phyloP scores from a whole-genome alignment of 2,113 vertebrate species.

The Malurus alboscapulatus region DNA sequence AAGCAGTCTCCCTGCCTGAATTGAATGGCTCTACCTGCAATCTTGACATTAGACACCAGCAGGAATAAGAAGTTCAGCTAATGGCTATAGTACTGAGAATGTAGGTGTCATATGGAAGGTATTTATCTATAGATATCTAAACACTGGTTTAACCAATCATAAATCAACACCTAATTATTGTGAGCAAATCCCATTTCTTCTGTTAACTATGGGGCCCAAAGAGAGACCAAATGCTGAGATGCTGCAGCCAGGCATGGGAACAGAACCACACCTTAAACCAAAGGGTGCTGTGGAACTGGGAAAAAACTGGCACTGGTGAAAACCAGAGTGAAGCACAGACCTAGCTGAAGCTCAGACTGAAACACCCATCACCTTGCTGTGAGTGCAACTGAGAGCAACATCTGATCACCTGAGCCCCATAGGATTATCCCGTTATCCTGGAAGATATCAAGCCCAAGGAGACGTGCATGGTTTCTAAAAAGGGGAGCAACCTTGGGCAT shows the following conservation, averaged over 20 bases:
- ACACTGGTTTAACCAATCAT: not conserved
- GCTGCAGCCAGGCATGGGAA: not conserved
- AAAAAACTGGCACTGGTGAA: not conserved
- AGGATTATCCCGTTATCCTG: not conserved
- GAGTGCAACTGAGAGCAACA: not conserved
- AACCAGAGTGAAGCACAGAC: not conserved
- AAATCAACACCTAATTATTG: not conserved
- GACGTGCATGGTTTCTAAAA: not conserved
- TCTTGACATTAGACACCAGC: not conserved
- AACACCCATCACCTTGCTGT: not conserved
- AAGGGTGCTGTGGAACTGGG: not conserved
- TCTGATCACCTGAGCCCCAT: not conserved
- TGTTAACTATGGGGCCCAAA: not conserved
- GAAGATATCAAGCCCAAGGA: not conserved
- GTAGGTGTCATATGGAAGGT: not conserved
- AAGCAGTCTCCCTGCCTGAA: not conserved
- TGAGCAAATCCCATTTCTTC: not conserved
- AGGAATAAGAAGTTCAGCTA: not conserved
- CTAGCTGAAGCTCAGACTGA: not conserved
- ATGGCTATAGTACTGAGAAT: not conserved
- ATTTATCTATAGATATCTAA: not conserved
- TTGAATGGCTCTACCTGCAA: not conserved
- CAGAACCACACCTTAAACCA: not conserved
- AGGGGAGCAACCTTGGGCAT: rapidly evolving
- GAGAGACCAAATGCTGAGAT: not conserved